These are phyloP conservation scores for Miltochrista miniata DNA, from an alignment of 2,888 invertebrate genomes.

Conservation along the genomic window DNA sequence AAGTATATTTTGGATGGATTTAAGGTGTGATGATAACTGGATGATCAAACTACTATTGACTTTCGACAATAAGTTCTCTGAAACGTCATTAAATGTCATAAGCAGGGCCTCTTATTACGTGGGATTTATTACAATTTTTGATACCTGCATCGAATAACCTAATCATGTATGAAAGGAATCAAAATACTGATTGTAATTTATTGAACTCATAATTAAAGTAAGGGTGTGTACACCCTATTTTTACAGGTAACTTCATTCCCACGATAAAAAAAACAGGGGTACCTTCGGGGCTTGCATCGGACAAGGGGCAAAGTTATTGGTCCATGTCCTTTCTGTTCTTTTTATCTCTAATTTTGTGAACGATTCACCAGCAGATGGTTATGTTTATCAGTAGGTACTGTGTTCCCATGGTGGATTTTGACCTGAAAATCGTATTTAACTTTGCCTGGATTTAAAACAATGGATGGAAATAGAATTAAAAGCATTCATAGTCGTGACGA, in stretches of 20 bases:
- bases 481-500: too few species aligned
- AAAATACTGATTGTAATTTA: conserved; percentile 79
- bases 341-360: conserved; percentile 41
- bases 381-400: conserved; percentile 37
- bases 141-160: conserved; percentile 53
- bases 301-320: conserved; percentile 62
- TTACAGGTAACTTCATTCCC: conserved; percentile 73
- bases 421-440: conserved; percentile 1
- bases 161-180: conserved; percentile 66
- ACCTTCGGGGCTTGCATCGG: conserved; percentile 59
- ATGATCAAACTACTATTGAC: too few species aligned
- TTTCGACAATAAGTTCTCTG: too few species aligned
- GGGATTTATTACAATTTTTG: too few species aligned
- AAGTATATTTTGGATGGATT: too few species aligned
- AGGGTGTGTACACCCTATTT: conserved; percentile 55
- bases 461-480: too few species aligned
- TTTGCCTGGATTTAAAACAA: too few species aligned
- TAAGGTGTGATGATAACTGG: too few species aligned
- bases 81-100: too few species aligned
- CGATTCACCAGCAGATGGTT: conserved; percentile 45
- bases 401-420: conserved; percentile 41
- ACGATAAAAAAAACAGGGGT: conserved; percentile 60
- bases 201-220: conserved; percentile 71
- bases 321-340: conserved; percentile 52
- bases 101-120: too few species aligned